These are phyloP conservation scores for pig (Sus scrofa) DNA, from an alignment of 2,113 vertebrate species.

Conservation along the genomic window DNA sequence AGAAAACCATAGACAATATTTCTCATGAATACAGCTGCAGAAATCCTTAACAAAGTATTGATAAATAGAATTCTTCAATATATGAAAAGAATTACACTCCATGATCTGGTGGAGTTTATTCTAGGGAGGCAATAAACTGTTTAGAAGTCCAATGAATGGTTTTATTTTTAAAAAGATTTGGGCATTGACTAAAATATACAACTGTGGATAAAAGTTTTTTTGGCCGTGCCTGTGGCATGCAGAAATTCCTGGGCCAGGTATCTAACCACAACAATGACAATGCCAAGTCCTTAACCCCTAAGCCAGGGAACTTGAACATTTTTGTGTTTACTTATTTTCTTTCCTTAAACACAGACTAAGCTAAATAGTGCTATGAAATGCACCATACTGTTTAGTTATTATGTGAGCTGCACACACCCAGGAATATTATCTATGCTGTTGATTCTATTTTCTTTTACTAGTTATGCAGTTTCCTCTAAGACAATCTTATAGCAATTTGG, in stretches of 20 bases:
- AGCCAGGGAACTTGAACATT: not conserved
- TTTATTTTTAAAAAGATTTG: not conserved
- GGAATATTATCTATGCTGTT: not conserved
- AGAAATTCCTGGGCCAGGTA: too few species aligned
- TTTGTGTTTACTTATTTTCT: slow-evolving; percentile 22
- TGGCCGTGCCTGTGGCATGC: too few species aligned
- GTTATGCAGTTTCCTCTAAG: not conserved
- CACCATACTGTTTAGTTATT: not conserved
- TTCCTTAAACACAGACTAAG: slow-evolving; percentile 14
- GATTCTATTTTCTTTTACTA: not conserved
- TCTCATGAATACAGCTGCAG: not conserved
- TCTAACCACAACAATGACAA: too few species aligned
- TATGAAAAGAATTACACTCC: not conserved
- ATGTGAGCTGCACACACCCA: not conserved
- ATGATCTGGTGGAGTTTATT: not conserved
- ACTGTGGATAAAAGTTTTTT: not conserved
- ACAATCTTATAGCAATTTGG: not conserved
- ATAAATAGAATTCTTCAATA: not conserved
- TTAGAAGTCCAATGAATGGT: not conserved
- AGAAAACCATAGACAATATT: not conserved
- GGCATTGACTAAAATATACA: not conserved
- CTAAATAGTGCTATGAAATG: not conserved
- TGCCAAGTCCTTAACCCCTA: too few species aligned
- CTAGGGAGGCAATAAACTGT: not conserved
- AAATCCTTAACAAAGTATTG: slow-evolving; percentile 12